phyloP scores from a whole-genome alignment of 2,888 invertebrate species.

The Anaspis maculata region DNA sequence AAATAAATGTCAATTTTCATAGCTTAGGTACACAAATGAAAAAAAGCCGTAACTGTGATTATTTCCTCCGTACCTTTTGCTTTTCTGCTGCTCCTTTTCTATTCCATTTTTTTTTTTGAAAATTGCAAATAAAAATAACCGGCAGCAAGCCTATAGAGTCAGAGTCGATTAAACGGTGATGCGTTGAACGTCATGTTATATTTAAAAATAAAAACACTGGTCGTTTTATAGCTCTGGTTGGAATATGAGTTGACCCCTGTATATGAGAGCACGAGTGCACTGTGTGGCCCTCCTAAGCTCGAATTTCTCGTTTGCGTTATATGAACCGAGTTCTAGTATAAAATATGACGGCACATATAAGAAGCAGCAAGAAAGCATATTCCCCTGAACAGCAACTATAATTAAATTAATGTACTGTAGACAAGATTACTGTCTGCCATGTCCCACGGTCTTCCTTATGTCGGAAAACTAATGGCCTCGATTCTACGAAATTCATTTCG shows the following conservation, averaged over 20 bases:
- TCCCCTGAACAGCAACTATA: slow-evolving; percentile 21
- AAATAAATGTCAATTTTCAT: too few relatives aligned
- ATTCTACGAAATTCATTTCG: slow-evolving; percentile 14
- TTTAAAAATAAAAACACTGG: too few relatives aligned
- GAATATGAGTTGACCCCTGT: slow-evolving; percentile 16
- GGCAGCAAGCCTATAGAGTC: too few relatives aligned
- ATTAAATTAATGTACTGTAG: slow-evolving; percentile 29
- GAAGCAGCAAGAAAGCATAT: slow-evolving; percentile 18
- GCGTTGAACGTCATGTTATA: too few relatives aligned
- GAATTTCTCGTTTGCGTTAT: slow-evolving; percentile 13
- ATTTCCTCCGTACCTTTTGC: too few relatives aligned
- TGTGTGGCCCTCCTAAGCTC: slow-evolving; percentile 14
- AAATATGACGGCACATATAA: slow-evolving; percentile 14
- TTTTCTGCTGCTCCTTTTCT: too few relatives aligned
- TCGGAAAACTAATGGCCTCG: slow-evolving; percentile 14
- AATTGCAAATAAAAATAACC: too few relatives aligned
- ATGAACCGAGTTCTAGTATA: slow-evolving; percentile 11
- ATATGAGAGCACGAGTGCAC: slow-evolving; percentile 1
- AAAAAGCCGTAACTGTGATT: too few relatives aligned
- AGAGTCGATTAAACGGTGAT: too few relatives aligned
- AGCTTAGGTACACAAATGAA: too few relatives aligned
- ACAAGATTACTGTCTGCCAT: slow-evolving; percentile 16
- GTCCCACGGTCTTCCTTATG: slow-evolving; percentile 17
- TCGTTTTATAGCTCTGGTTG: slow-evolving; percentile 14
- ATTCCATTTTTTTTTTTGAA: too few relatives aligned